Evolutionary conservation across 2,113 vertebrate genomes (phyloP).

Genomic region (Phyllostomus discolor): DNA sequence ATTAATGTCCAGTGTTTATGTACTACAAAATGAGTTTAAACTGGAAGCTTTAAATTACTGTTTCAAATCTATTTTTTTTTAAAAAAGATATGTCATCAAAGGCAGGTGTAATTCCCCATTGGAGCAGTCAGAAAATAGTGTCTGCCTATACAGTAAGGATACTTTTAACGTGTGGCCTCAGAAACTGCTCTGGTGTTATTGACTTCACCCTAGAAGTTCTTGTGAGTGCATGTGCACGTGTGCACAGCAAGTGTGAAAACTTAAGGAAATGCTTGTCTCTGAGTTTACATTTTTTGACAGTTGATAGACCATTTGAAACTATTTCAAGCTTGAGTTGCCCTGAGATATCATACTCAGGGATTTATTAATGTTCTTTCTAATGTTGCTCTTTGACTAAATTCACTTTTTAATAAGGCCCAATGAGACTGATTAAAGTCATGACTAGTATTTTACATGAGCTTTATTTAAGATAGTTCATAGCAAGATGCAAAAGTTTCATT

Average conservation of each 20-base stretch:
- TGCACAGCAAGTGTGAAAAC: not conserved
- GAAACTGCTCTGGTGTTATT: not conserved
- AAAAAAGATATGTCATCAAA: not conserved
- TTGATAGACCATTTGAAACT: constrained; percentile 14
- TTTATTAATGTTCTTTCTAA: constrained; percentile 24
- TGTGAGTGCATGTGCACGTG: not conserved
- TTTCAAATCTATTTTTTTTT: not conserved
- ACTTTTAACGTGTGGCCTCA: not conserved
- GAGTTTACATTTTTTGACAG: not conserved
- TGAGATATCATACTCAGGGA: constrained; percentile 36
- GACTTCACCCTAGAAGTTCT: not conserved
- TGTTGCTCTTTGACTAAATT: constrained; percentile 47
- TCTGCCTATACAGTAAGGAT: not conserved
- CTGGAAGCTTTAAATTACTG: not conserved
- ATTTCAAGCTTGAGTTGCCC: constrained; percentile 29
- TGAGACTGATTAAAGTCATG: constrained; percentile 64
- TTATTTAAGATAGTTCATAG: constrained; percentile 46
- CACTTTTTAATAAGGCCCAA: constrained; percentile 61
- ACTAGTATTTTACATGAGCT: not conserved
- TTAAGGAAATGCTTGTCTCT: not conserved
- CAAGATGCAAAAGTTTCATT: constrained; percentile 45
- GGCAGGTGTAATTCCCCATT: not conserved
- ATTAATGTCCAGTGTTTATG: not conserved
- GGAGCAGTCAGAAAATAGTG: not conserved
- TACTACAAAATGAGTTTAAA: not conserved